A percentile compares a stretch with the other conserved stretches of the same genome.
phyloP scores from a whole-genome alignment of 2,113 vertebrate species.

The Caracal caracal region DNA sequence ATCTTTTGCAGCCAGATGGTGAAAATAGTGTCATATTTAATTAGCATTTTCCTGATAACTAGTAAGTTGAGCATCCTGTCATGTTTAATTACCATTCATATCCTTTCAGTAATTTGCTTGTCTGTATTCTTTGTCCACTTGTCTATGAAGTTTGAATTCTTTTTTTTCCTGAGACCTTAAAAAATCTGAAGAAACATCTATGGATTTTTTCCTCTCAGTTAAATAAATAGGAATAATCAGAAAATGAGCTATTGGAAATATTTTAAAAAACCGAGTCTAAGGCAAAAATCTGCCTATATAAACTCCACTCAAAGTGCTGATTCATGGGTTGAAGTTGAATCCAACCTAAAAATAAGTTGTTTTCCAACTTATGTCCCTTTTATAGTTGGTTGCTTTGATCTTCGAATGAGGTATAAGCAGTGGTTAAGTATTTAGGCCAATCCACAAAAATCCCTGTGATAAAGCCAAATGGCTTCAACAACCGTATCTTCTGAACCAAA shows the following conservation, averaged over 20 bases:
- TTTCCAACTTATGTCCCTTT: conserved; percentile 5
- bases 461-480: not conserved
- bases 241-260: not conserved
- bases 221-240: not conserved
- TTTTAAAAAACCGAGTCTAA: not conserved
- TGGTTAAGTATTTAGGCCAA: not conserved
- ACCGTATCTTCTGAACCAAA: not conserved
- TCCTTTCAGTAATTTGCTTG: conserved; percentile 11
- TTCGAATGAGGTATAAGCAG: not conserved
- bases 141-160: not conserved
- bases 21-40: conserved; percentile 17
- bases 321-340: not conserved
- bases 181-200: not conserved
- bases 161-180: not conserved
- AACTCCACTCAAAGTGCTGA: not conserved
- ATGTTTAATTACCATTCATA: not conserved
- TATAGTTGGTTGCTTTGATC: not conserved
- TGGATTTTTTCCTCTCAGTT: not conserved
- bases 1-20: not conserved
- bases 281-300: not conserved
- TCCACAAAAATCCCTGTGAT: not conserved
- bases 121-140: not conserved
- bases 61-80: not conserved
- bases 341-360: conserved; percentile 32
- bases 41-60: conserved; percentile 21